Evolutionary conservation across 2,113 vertebrate species (phyloP).

Genomic region (Craseonycteris thonglongyai): DNA sequence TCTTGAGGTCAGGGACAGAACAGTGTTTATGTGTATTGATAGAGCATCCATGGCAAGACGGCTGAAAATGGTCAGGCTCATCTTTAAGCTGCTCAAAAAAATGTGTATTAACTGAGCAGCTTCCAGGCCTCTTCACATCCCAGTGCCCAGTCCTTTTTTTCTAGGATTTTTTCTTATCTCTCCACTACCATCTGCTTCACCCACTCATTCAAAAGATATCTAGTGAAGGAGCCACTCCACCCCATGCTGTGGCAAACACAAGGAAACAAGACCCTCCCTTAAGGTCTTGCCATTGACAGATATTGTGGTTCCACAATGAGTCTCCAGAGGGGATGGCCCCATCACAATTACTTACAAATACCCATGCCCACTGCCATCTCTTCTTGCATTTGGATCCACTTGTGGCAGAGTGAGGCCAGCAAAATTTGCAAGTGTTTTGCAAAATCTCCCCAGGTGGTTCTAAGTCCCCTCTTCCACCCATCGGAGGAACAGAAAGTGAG

Average conservation of each 20-base stretch:
- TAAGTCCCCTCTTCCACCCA: background rate
- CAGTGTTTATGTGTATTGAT: slow-evolving; percentile 35
- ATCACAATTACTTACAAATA: background rate
- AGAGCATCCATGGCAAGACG: background rate
- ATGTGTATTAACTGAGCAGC: rapidly evolving
- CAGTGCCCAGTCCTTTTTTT: background rate
- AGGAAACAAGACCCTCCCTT: background rate
- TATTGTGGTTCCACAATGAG: background rate
- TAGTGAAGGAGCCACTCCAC: background rate
- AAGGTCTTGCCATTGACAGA: background rate
- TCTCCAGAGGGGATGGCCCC: background rate
- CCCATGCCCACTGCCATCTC: background rate
- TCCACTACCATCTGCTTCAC: background rate
- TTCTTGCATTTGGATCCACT: background rate
- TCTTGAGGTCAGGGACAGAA: slow-evolving; percentile 54
- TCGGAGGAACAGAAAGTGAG: background rate
- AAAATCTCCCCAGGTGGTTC: background rate
- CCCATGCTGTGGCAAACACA: background rate
- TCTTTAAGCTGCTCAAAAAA: background rate
- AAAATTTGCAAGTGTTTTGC: background rate
- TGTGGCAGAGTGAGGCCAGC: background rate
- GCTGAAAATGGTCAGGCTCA: background rate
- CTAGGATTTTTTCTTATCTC: background rate
- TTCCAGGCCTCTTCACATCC: background rate
- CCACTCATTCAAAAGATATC: background rate